Evolutionary conservation across 2,797 vertebrate species (phyloP), one percentile per base, ranked within the genome.

Genomic region (Diplodus sargus): DNA sequence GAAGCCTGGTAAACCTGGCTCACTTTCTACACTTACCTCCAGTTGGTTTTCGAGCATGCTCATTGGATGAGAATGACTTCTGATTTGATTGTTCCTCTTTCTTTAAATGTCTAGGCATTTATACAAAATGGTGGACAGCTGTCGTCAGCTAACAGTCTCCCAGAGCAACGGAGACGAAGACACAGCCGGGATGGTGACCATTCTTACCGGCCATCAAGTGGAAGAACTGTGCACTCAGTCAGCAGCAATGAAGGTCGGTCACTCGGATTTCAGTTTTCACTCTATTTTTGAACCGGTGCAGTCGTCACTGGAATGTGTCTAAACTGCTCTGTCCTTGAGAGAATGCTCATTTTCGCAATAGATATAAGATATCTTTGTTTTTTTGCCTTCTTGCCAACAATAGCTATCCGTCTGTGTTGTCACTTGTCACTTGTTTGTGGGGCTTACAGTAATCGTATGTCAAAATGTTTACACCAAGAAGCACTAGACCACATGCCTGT

Each of bases 121-220:
- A 64, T 97, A 97, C 87, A 99, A 99, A 89, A 98, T 99, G 83
- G 94, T 99, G 93, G 98, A 99, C 93, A 99, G 97, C 81, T 99
- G 98, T 90, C 97, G 96, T 51, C 98, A 99, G 79, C 87, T 99
- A 72, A 98, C 97, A 0, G 92, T 98, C 82, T 96, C 97, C 74
- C 98, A 99, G 85, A 97, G 95, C 43, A 94, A 92, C 0, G 96
- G 96, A 3, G 98, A 99, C 18, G 98, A 99, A 0, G 98, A 99
- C 82, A 97, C 97, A 0, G 95, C 96, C 0, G 98, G 98, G 28
- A 99, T 99, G 98, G 98, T 99, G 88, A 99, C 98, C 87, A 96
- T 99, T 81, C 91, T 99, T 9, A 98, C 97, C 0, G 97, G 96
- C 69, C 95, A 96, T 30, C 92, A 94, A 0, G 91, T 97, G 73